Base-by-base conservation (phyloP, 2,113 vertebrate species). In the Vidua macroura region DNA sequence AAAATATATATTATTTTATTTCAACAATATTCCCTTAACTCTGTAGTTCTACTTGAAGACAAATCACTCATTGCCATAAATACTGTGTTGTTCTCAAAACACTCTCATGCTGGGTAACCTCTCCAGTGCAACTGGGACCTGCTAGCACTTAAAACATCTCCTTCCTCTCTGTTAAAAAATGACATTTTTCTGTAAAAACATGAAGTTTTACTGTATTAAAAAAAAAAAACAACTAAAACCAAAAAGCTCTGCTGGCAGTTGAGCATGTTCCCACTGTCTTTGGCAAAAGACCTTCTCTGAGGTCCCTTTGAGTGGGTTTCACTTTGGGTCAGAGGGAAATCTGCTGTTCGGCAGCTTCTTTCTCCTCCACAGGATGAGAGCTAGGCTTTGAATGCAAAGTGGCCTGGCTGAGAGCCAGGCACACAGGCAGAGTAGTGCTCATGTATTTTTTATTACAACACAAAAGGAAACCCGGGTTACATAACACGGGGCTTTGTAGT, bases 1-100 rank as follows among this genome's bases (percentile, higher is more conserved):
- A 82, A 96, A 92, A 94, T 68, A 97, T 96, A 94, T 96, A 96
- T 96, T 96, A 94, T 92, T 94, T 92, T 51, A 67, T 93, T 86
- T 91, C 76, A 49, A 90, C 74, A 92, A 68, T 24, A 92, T 83
- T 89, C 44, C 82, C 70, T 76, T 94, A 92, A 81, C 19, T 93
- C 81, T 85, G 56, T 52, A 92, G 78, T 15, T 95, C 37, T 82
- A 33, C 56, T 78, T 35, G 56, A 56, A 48, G 72, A 52, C 82
- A 86, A 87, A 44, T 69, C 37, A 79, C 79, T 74, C 3, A 12
- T 52, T 91, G 88, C 73, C 88, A 96, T 90, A 96, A 97, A 96
- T 93, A 84, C 44, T 11, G 49, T 15, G 69, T 16, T 86, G 82
- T 68, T 92, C 79, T 83, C 84, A 49, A 66, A 92, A 84, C 41